Base-by-base conservation (phyloP, 2,888 invertebrate species). In the Leptopilina myrica region DNA sequence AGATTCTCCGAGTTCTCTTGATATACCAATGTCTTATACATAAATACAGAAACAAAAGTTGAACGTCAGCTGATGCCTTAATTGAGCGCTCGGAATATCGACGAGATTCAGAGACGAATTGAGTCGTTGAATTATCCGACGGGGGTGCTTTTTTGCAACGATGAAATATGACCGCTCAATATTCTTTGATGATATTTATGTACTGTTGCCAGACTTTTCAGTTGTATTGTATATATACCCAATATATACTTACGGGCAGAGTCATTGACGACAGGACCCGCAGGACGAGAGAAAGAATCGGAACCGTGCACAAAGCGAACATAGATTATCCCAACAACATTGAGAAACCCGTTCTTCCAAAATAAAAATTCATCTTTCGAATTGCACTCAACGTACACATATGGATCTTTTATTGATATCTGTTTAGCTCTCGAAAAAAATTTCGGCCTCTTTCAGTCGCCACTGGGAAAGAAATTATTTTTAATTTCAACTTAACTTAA, bases 31-130 rank as follows among this genome's bases (percentile, higher is more conserved):
- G 49, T 49, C 49, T 46, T 15, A n/a, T 66, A 43, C 15, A 66
- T 66, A 66, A 66, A 66, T 66, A 66, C 66, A 66, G 66, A 66
- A 66, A 66, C 66, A 66, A 66, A 66, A 69, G 40, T 81, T 49
- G 83, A 85, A 89, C 87, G 88, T 89, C 88, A 87, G 89, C 15
- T 66, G 84, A 83, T 86, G 87, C 84, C 86, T 88, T 89, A 87
- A 88, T 89, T 89, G 88, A 89, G 87, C 87, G 86, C 82, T 88
- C 88, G 86, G 88, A 87, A 88, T 89, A 89, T 89, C 81, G 88
- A 88, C 87, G 86, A 86, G 82, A 84, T 69, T 82, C 84, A 85
- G 84, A 85, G 87, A 88, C 88, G 86, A 87, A 89, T 89, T 90
- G 88, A 88, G 88, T 88, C 86, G 86, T 89, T 88, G 86, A 87